These are phyloP conservation scores for Periophthalmus modestus DNA, from an alignment of 2,113 vertebrate genomes.

Conservation along the genomic window DNA sequence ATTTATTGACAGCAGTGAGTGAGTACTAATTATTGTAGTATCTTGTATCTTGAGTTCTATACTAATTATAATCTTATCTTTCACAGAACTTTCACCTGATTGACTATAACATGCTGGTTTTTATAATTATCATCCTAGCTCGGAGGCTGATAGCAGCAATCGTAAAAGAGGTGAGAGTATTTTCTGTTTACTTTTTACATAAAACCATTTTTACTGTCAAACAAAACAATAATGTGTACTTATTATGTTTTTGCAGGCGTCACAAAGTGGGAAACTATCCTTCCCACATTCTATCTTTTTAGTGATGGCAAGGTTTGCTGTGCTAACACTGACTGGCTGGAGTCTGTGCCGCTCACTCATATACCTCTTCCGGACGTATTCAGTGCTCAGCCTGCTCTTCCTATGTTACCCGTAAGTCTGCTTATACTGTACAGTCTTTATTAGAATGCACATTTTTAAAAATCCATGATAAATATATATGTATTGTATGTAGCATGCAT, in stretches of 20 bases:
- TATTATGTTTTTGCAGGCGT: slow-evolving; percentile 79
- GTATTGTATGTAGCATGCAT: not conserved
- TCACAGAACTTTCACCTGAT: slow-evolving; percentile 97
- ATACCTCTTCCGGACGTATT: slow-evolving; percentile 95
- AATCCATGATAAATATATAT: not conserved
- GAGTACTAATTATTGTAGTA: no score
- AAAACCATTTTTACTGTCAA: not conserved
- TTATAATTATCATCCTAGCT: slow-evolving; percentile 91
- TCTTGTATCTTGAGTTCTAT: not conserved
- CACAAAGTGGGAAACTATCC: slow-evolving; percentile 91
- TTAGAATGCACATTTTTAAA: not conserved
- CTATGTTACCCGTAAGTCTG: slow-evolving; percentile 97
- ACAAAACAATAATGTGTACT: not conserved
- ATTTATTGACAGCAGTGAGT: not conserved
- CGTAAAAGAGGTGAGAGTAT: slow-evolving; percentile 91
- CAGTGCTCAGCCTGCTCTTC: slow-evolving; percentile 95
- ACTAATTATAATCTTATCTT: slow-evolving; percentile 4
- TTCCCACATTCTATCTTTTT: slow-evolving; percentile 91
- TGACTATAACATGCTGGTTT: slow-evolving; percentile 97
- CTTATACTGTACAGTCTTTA: not conserved
- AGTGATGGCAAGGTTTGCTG: slow-evolving; percentile 91
- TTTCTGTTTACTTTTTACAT: not conserved
- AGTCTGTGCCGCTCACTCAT: slow-evolving; percentile 94
- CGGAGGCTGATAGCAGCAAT: slow-evolving; percentile 91
- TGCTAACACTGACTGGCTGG: slow-evolving; percentile 95